Evolutionary conservation across 2,797 vertebrate species (phyloP).

Genomic region (Falco columbarius): DNA sequence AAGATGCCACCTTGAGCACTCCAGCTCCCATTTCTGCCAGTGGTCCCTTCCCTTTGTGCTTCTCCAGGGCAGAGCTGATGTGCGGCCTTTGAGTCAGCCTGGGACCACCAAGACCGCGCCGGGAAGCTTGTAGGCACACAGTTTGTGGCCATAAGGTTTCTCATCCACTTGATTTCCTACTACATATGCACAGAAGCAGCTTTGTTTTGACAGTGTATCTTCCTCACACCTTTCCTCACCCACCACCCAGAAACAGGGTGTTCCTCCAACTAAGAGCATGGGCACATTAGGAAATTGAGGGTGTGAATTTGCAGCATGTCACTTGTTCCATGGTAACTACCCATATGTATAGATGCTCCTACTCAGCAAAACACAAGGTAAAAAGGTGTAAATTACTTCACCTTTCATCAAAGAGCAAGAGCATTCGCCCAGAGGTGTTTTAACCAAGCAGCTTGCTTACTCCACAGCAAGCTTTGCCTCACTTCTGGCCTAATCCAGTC

Average conservation of each 20-base stretch:
- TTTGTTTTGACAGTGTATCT: conserved; percentile 29
- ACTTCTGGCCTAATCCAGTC: background rate
- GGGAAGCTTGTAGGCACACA: background rate
- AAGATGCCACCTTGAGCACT: background rate
- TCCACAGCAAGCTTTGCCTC: background rate
- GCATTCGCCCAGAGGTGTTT: background rate
- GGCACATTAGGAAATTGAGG: background rate
- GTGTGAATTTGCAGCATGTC: conserved; percentile 5
- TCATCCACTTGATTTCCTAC: background rate
- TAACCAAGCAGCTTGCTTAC: background rate
- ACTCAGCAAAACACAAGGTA: background rate
- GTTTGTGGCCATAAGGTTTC: background rate
- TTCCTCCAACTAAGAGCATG: background rate
- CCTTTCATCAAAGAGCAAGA: background rate
- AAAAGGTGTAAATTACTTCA: conserved; percentile 13
- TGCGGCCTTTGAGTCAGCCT: background rate
- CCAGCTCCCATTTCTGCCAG: background rate
- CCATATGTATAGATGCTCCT: background rate
- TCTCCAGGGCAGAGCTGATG: background rate
- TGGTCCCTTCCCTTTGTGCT: background rate
- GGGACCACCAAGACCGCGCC: accelerated
- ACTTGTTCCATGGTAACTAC: conserved; percentile 16
- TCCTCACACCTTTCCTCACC: background rate
- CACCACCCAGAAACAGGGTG: conserved; percentile 18
- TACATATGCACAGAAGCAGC: background rate